phyloP scores from a whole-genome alignment of 2,113 vertebrate species.

The Ciconia stormi region DNA sequence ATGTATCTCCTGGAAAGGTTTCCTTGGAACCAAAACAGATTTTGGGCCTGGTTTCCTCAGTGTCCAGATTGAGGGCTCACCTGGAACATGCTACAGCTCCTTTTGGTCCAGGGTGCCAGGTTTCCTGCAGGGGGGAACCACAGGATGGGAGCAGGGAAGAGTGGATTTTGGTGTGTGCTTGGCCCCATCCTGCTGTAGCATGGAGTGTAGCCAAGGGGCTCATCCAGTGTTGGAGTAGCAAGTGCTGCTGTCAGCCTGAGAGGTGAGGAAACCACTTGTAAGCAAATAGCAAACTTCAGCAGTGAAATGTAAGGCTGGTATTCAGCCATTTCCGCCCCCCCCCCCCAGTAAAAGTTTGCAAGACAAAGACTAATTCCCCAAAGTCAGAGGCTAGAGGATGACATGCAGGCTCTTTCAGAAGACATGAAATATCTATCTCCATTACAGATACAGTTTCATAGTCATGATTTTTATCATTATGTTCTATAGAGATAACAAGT shows the following conservation, averaged over 20 bases:
- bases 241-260: neutral
- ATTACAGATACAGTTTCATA: neutral
- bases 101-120: neutral
- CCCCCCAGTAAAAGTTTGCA: neutral
- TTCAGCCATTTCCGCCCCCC: neutral
- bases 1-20: neutral
- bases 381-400: neutral
- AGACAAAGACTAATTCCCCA: neutral
- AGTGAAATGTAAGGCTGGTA: neutral
- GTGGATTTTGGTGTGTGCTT: neutral
- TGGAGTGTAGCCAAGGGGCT: neutral
- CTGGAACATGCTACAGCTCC: neutral
- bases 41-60: neutral
- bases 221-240: neutral
- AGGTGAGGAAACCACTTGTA: neutral
- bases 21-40: neutral
- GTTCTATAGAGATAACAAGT: neutral
- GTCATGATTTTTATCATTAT: neutral
- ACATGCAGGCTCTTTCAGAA: neutral
- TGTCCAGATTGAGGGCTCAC: neutral
- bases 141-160: neutral
- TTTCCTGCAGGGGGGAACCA: neutral
- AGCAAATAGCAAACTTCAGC: neutral
- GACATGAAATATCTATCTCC: neutral
- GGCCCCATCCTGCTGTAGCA: neutral